Evolutionary conservation across 2,797 vertebrate species (phyloP).

Genomic region (Sorex maritimensis): DNA sequence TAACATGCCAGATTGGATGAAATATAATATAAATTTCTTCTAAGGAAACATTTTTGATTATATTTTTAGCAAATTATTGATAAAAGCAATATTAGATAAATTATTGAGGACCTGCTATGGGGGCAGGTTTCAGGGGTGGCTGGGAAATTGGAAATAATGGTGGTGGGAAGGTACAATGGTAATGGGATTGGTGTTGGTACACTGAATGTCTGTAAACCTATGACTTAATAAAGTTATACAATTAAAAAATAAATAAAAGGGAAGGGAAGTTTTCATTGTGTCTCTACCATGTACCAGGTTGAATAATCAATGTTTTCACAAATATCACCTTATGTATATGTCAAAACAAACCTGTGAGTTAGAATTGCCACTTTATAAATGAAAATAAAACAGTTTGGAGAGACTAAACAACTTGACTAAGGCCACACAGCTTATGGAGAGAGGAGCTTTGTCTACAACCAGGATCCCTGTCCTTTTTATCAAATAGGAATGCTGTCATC

Average conservation of each 20-base stretch:
- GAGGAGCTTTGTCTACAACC: background rate
- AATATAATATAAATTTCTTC: no score
- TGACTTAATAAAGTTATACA: no score
- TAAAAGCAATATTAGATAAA: no score
- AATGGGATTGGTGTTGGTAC: no score
- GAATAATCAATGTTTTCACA: slow-evolving; percentile 32
- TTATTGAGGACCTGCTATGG: no score
- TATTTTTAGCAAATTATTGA: no score
- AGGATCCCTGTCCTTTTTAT: background rate
- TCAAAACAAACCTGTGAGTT: slow-evolving; percentile 19
- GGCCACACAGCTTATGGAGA: background rate
- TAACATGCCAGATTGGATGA: no score
- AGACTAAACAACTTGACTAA: background rate
- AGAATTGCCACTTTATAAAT: background rate
- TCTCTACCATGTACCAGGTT: background rate
- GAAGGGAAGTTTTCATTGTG: background rate
- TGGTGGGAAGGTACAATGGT: no score
- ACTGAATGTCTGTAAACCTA: no score
- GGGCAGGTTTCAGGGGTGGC: no score
- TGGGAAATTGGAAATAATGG: no score
- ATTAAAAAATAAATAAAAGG: background rate
- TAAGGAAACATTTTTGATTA: no score
- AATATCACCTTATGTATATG: background rate
- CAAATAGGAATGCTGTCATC: background rate
- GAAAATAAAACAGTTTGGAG: background rate